phyloP scores from a whole-genome alignment of 64 coral and sea anemone species.

The Actinia equina region DNA sequence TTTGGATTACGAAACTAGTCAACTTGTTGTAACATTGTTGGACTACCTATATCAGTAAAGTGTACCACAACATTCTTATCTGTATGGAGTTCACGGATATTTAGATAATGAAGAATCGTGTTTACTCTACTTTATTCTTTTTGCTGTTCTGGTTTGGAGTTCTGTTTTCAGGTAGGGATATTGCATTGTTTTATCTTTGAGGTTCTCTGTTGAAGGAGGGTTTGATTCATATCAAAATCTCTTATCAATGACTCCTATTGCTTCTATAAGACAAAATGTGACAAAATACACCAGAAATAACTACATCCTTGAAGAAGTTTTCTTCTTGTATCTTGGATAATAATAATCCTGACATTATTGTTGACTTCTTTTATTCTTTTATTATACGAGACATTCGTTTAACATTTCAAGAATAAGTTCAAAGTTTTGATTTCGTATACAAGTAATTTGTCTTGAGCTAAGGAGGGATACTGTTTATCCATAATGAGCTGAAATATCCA shows the following conservation, averaged over 20 bases:
- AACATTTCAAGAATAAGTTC: neutral
- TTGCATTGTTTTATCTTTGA: slow-evolving; percentile 1
- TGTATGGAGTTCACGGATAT: neutral
- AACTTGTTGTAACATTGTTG: neutral
- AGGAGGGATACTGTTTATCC: neutral
- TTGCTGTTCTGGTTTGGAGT: neutral
- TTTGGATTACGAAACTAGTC: neutral
- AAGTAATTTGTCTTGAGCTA: neutral
- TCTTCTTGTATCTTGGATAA: neutral
- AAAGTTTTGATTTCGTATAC: neutral
- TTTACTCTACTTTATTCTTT: neutral
- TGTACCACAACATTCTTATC: neutral
- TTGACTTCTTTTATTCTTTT: neutral
- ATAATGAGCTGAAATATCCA: neutral
- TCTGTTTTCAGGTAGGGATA: neutral
- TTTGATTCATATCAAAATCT: neutral
- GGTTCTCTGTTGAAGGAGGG: neutral
- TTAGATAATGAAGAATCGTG: neutral
- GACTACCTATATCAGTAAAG: neutral
- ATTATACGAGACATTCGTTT: neutral
- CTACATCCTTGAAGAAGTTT: neutral
- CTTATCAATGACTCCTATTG: neutral
- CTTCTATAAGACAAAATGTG: neutral
- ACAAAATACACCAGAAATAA: neutral
- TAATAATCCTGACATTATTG: neutral